Conservation (phyloP, 1,140 invertebrate species). For the Bradynema listronoti region DNA sequence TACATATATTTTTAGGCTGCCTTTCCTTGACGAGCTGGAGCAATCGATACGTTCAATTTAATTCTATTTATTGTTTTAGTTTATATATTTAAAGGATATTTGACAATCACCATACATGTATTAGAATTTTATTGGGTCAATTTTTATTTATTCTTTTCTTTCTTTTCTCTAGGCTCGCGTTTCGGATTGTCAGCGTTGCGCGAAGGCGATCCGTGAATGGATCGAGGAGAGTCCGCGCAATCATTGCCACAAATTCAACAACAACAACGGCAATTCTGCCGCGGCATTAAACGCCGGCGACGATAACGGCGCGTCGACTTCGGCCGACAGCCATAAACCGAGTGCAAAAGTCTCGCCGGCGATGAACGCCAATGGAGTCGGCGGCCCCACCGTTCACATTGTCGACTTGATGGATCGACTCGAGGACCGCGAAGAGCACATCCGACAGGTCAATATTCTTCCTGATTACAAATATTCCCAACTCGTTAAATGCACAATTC, state of each 20-base stretch:
- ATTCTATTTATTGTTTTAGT: too few relatives aligned
- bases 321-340: neutral
- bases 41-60: too few relatives aligned
- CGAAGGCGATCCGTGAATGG: constrained; percentile 6
- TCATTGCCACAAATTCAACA: too few relatives aligned
- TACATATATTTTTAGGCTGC: too few relatives aligned
- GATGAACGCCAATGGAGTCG: neutral
- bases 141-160: too few relatives aligned
- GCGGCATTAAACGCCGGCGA: neutral
- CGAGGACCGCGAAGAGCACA: constrained; percentile 48
- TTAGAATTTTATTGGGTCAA: neutral
- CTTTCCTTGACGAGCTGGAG: too few relatives aligned
- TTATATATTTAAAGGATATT: too few relatives aligned
- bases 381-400: neutral
- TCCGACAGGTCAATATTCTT: constrained; percentile 29
- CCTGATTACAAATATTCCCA: too few relatives aligned
- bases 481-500: too few relatives aligned
- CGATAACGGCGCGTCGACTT: constrained; percentile 2
- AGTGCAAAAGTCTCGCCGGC: neutral
- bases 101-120: neutral
- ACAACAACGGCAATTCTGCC: neutral
- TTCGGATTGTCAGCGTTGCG: constrained; percentile 6
- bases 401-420: constrained; percentile 35
- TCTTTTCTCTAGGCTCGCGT: neutral
- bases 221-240: too few relatives aligned